A percentile compares a stretch with the other conserved stretches of the same genome.
Conservation (phyloP, 1,140 invertebrate species). For the Diorhabda elongata region DNA sequence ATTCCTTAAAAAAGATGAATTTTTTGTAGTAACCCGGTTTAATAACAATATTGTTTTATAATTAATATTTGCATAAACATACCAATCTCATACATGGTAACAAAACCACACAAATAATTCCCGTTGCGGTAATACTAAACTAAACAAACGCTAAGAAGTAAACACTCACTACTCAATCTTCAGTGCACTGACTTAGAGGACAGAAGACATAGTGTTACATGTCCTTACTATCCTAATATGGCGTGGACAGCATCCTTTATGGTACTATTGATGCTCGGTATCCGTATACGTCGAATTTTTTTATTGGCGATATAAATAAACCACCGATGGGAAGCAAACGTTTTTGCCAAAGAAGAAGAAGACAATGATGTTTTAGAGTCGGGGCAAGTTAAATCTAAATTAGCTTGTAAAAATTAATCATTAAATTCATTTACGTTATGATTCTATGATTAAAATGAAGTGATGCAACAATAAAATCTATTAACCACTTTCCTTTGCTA, state of each 20-base stretch:
- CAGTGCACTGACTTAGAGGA: slow-evolving; percentile 21
- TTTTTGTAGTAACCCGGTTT: no score
- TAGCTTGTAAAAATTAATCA: neutral
- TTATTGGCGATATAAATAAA: slow-evolving; percentile 33
- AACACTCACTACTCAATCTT: neutral
- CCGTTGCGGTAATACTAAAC: no score
- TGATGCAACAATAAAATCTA: no score
- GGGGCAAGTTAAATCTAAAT: neutral
- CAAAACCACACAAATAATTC: no score
- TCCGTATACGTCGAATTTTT: slow-evolving; percentile 16
- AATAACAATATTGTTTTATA: no score
- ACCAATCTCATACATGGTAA: no score
- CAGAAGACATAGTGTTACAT: slow-evolving; percentile 32
- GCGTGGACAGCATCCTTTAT: slow-evolving; percentile 24
- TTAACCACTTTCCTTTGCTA: no score
- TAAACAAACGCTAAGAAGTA: neutral
- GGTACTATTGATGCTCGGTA: slow-evolving; percentile 8
- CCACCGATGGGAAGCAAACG: slow-evolving; percentile 18
- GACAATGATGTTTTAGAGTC: slow-evolving; percentile 3
- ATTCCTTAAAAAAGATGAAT: no score
- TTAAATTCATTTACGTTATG: no score
- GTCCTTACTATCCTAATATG: slow-evolving; percentile 25
- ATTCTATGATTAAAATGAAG: no score
- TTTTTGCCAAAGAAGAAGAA: slow-evolving; percentile 12
- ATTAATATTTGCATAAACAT: no score